phyloP scores from a whole-genome alignment of 2,888 invertebrate genomes.

The Malacosoma neustria region DNA sequence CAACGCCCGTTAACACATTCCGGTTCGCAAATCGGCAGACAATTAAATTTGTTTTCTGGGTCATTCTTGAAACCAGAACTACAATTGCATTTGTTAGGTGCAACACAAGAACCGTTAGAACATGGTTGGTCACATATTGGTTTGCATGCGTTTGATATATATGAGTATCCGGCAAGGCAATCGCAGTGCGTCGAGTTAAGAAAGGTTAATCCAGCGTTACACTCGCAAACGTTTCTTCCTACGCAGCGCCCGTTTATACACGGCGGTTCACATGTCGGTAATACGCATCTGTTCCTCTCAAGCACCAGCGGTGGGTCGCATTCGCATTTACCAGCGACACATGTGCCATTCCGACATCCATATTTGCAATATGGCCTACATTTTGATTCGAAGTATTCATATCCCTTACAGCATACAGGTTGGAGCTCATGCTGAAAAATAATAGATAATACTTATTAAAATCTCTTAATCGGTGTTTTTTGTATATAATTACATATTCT shows the following conservation, averaged over 20 bases:
- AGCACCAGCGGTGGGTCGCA: slow-evolving; percentile 28
- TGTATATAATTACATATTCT: too few relatives aligned
- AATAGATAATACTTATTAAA: background rate
- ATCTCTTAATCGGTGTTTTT: too few relatives aligned
- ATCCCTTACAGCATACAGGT: slow-evolving; percentile 17
- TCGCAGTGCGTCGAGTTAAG: slow-evolving; percentile 13
- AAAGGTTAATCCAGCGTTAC: slow-evolving; percentile 24
- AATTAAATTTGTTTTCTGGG: slow-evolving; percentile 13
- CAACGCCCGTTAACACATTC: slow-evolving; percentile 29
- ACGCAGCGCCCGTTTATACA: slow-evolving; percentile 38
- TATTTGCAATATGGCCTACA: slow-evolving; percentile 22
- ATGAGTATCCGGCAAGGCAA: slow-evolving; percentile 11
- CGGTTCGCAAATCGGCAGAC: slow-evolving; percentile 22
- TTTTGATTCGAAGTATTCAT: slow-evolving; percentile 4
- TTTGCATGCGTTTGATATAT: slow-evolving; percentile 9
- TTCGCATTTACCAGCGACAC: slow-evolving; percentile 33
- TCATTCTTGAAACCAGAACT: slow-evolving; percentile 15
- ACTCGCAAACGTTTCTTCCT: slow-evolving; percentile 38
- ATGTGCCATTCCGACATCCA: slow-evolving; percentile 37
- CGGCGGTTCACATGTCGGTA: slow-evolving; percentile 42
- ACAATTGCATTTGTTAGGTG: slow-evolving; percentile 21
- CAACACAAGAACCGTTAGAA: slow-evolving; percentile 26
- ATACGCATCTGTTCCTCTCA: slow-evolving; percentile 16
- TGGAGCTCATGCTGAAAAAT: background rate
- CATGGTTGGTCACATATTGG: slow-evolving; percentile 24